These are phyloP conservation scores for Platycnemis pennipes DNA, from an alignment of 2,888 invertebrate species.

Conservation along the genomic window DNA sequence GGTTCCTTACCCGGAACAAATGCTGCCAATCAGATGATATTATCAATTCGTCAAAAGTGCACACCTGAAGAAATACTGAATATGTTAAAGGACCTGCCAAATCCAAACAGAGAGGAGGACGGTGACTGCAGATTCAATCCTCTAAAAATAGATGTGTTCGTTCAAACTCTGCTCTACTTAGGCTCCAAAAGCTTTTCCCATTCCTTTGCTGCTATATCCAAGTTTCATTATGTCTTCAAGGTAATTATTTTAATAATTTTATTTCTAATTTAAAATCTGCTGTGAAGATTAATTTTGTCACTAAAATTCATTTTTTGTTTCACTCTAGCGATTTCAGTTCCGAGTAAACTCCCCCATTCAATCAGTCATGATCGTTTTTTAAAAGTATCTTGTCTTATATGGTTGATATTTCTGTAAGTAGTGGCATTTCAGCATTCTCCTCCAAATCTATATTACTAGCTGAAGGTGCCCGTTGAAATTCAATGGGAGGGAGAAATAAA, in stretches of 20 bases:
- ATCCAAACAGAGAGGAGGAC: conserved; percentile 86
- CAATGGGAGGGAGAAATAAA: too few species aligned
- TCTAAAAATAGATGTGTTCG: conserved; percentile 97
- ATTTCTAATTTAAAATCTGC: too few species aligned
- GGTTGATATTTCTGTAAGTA: too few species aligned
- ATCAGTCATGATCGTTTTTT: too few species aligned
- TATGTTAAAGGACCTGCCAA: conserved; percentile 92
- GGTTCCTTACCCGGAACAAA: conserved; percentile 89
- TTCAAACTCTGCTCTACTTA: conserved; percentile 95
- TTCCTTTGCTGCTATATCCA: conserved; percentile 98
- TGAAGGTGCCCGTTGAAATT: too few species aligned
- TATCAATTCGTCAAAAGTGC: conserved; percentile 93
- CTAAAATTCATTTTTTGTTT: too few species aligned
- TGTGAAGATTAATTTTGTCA: too few species aligned
- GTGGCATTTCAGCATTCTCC: too few species aligned
- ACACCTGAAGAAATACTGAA: conserved; percentile 94
- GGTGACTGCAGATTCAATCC: conserved; percentile 92
- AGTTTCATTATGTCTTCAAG: conserved; percentile 95
- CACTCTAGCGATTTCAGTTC: too few species aligned
- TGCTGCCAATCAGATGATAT: conserved; percentile 92
- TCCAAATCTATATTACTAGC: too few species aligned
- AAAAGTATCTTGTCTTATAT: too few species aligned
- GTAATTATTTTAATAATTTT: conserved; percentile 78
- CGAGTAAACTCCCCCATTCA: too few species aligned
- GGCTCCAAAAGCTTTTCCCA: conserved; percentile 99